A percentile compares a stretch with the other conserved stretches of the same genome.
phyloP scores from a whole-genome alignment of 1,140 invertebrate genomes.

The Drosophila virilis region DNA sequence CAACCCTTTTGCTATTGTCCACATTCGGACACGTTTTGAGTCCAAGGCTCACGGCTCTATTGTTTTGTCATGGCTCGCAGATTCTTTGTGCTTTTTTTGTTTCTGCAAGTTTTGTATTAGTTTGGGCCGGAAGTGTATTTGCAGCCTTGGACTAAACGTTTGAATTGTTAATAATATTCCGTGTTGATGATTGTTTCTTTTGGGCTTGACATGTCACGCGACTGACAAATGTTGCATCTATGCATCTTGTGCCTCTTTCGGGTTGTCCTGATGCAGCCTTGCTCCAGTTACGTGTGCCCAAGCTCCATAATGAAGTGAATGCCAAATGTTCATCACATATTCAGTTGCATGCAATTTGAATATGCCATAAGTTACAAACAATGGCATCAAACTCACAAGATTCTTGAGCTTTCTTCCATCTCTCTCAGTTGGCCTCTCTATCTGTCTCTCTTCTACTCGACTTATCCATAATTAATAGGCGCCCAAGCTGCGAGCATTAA shows the following conservation, averaged over 20 bases:
- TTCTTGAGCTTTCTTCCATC: conserved; percentile 15
- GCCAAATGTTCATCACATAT: conserved; percentile 43
- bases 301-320: conserved; percentile 47
- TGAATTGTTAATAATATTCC: conserved; percentile 57
- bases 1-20: conserved; percentile 32
- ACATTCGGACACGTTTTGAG: conserved; percentile 23
- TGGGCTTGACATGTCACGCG: conserved; percentile 15
- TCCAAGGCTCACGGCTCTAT: conserved; percentile 52
- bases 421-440: neutral
- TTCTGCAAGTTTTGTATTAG: conserved; percentile 20
- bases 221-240: conserved; percentile 41
- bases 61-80: conserved; percentile 64
- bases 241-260: conserved; percentile 16
- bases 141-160: conserved; percentile 69
- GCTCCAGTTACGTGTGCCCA: conserved; percentile 28
- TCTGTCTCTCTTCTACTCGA: neutral
- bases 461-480: conserved; percentile 64
- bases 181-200: conserved; percentile 11
- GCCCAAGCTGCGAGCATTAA: conserved; percentile 30
- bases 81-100: conserved; percentile 34
- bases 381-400: conserved; percentile 33
- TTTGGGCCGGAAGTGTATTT: conserved; percentile 53
- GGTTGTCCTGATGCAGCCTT: conserved; percentile 35
- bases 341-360: conserved; percentile 65
- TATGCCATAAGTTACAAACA: conserved; percentile 70